Percentiles rank a stretch among this genome's conserved stretches.
phyloP scores from a whole-genome alignment of 2,888 invertebrate species.

The Zaprionus bogoriensis region DNA sequence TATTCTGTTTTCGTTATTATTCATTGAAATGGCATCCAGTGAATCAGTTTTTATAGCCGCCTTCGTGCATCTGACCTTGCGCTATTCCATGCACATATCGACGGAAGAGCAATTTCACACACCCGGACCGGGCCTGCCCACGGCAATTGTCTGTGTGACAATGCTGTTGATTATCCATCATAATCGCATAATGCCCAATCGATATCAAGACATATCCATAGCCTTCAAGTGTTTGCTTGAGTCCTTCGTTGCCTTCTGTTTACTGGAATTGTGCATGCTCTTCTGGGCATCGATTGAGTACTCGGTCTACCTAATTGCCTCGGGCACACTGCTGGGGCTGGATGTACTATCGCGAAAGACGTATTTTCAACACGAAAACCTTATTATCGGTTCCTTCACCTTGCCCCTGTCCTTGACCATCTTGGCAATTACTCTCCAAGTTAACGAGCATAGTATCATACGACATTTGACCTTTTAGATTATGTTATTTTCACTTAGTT shows the following conservation, averaged over 20 bases:
- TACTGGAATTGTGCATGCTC: slow-evolving; percentile 39
- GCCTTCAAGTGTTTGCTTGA: slow-evolving; percentile 25
- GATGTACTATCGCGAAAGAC: slow-evolving; percentile 2
- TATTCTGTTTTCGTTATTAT: no score
- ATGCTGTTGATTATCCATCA: slow-evolving; percentile 47
- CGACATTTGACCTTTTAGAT: no score
- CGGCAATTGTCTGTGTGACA: slow-evolving; percentile 23
- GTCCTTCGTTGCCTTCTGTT: slow-evolving; percentile 1
- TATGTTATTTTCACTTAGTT: no score
- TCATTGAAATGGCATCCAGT: slow-evolving; percentile 25
- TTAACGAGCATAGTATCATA: no score
- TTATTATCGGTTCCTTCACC: slow-evolving; percentile 44
- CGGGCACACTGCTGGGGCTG: slow-evolving; percentile 18
- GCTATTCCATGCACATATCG: slow-evolving; percentile 13
- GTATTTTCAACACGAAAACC: slow-evolving; percentile 16
- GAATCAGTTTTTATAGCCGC: slow-evolving; percentile 31
- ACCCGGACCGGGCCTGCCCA: slow-evolving; percentile 29
- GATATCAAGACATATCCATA: slow-evolving; percentile 1
- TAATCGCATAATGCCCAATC: slow-evolving; percentile 30
- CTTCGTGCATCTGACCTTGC: slow-evolving; percentile 30
- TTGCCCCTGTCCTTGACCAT: slow-evolving; percentile 49
- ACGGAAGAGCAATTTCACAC: slow-evolving; percentile 20
- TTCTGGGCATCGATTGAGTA: slow-evolving; percentile 47
- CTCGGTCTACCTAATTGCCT: slow-evolving; percentile 1
- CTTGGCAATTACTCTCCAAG: slow-evolving; percentile 20